Evolutionary conservation across 2,888 invertebrate species (phyloP).

Genomic region (Thereva nobilitata): DNA sequence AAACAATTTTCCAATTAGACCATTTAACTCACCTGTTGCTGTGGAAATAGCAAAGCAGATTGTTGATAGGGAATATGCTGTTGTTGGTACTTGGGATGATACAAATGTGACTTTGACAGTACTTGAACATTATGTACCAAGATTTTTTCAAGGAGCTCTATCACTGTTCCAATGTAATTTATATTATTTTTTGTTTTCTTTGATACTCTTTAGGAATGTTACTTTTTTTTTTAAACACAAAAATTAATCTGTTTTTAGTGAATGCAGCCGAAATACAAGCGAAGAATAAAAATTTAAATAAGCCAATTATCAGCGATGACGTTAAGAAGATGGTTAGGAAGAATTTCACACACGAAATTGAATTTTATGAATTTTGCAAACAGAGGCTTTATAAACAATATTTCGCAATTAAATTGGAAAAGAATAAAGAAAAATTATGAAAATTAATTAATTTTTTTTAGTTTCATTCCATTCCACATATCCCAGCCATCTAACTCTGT

Average conservation of each 20-base stretch:
- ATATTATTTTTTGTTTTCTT: conserved; percentile 26
- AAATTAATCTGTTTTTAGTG: conserved; percentile 45
- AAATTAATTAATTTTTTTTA: conserved; percentile 9
- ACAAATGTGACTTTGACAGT: conserved; percentile 82
- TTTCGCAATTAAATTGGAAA: conserved; percentile 45
- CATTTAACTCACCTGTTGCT: conserved; percentile 81
- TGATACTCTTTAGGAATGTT: not conserved
- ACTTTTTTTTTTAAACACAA: not conserved
- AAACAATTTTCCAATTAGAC: conserved; percentile 61
- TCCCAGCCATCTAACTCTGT: too few species aligned
- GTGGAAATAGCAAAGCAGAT: conserved; percentile 80
- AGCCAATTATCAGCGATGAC: conserved; percentile 79
- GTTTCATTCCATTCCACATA: not conserved
- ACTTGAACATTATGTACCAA: conserved; percentile 80
- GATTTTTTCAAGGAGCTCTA: conserved; percentile 78
- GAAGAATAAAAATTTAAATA: conserved; percentile 81
- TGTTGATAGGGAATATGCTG: conserved; percentile 83
- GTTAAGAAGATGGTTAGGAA: conserved; percentile 80
- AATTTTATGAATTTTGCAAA: conserved; percentile 87
- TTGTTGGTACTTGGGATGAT: conserved; percentile 86
- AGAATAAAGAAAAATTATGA: conserved; percentile 5
- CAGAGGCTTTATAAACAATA: conserved; percentile 78
- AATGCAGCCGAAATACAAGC: conserved; percentile 57
- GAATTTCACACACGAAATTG: conserved; percentile 86
- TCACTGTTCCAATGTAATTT: conserved; percentile 75